Evolutionary conservation across 2,113 vertebrate species (phyloP).

Genomic region (Paradoxurus hermaphroditus): DNA sequence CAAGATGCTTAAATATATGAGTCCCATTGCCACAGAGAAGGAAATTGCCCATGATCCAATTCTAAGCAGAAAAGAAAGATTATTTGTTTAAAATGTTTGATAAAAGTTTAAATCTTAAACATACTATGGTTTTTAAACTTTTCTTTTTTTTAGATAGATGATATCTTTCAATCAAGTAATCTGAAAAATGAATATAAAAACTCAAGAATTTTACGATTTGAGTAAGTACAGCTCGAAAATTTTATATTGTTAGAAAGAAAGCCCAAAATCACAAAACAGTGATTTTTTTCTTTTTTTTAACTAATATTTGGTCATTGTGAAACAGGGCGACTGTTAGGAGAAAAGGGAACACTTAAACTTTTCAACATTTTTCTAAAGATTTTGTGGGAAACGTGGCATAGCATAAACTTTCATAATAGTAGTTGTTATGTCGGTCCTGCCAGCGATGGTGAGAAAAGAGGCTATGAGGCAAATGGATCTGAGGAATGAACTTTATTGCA

Average conservation of each 20-base stretch:
- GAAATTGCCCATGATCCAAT: background rate
- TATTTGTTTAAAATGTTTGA: background rate
- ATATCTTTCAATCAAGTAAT: constrained; percentile 81
- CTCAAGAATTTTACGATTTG: constrained; percentile 81
- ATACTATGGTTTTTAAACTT: background rate
- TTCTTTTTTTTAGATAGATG: constrained; percentile 75
- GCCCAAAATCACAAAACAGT: background rate
- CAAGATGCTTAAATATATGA: background rate
- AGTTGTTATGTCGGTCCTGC: no score
- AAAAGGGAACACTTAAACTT: background rate
- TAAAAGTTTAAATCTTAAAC: background rate
- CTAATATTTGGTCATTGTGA: background rate
- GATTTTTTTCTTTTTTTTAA: background rate
- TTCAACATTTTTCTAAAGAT: background rate
- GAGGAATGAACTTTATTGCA: no score
- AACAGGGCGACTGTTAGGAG: background rate
- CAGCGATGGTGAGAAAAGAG: no score
- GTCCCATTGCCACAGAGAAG: background rate
- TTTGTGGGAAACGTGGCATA: background rate
- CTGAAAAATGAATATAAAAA: constrained; percentile 77
- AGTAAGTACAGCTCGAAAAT: constrained; percentile 72
- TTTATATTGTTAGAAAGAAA: background rate
- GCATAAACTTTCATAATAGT: background rate
- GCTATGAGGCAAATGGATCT: no score
- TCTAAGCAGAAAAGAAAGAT: background rate